Base-by-base conservation (phyloP, 2,888 invertebrate species). In the Neoaliturus tenellus region DNA sequence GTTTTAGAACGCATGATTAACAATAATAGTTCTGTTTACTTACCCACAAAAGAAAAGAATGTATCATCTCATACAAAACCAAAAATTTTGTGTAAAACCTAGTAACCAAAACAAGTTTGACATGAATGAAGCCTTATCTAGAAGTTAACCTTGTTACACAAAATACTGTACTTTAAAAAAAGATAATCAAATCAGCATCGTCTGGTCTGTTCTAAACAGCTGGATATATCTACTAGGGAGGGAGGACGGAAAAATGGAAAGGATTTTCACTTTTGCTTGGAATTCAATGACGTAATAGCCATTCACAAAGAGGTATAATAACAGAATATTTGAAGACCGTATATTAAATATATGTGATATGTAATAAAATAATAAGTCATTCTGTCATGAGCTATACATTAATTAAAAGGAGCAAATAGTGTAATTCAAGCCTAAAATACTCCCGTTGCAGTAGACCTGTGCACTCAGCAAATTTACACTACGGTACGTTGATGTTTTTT, bases 181-280 rank as follows among this genome's bases (percentile, higher is more conserved):
- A 14, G 12, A 17, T 62, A 62, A 62, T 62, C 62, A 28, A 62
- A 62, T 62, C 62, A 28, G 20, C 62, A 62, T 62, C 62, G 62
- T 62, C 62, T 62, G 58, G 12, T 51, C 51, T 48, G 51, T 51
- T 23, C 51, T 51, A 23, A 14, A 20, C 62, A 62, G 62, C 62
- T 62, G 62, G 55, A 23, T 20, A 17, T 8, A 23, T 55, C 17
- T 17, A 28, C 12, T 28, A 14, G 20, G 17, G 14, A n/a, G 20
- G 51, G 10, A 51, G 14, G 20, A 17, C 6, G 20, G 6, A 4
- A 25, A 62, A 62, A 62, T 62, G 5, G 62, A 62, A 62, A 5
- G 28, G 62, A 14, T 62, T 62, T 28, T 28, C 62, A 12, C 31
- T 62, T 62, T 17, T 12, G 31, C 28, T 31, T 62, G 5, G 62